Conservation (phyloP, 2,888 invertebrate species). For the Leistus spinibarbis region DNA sequence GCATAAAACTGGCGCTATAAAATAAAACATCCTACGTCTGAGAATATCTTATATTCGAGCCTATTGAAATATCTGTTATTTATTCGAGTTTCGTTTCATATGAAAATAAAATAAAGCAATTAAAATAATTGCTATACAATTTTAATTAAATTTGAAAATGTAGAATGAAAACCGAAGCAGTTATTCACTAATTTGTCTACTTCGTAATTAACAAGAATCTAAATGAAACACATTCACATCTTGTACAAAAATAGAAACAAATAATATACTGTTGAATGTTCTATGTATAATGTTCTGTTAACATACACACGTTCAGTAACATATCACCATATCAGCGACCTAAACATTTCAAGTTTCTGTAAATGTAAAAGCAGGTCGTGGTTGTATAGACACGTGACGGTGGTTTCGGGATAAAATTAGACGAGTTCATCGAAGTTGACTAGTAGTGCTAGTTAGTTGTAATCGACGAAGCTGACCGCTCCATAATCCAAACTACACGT, state of each 20-base stretch:
- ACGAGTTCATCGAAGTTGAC: constrained; percentile 9
- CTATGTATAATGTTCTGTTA: not conserved
- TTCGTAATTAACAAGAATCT: not conserved
- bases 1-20: no score
- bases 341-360: not conserved
- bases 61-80: no score
- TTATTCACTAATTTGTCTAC: not conserved
- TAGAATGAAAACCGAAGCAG: not conserved
- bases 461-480: constrained; percentile 19
- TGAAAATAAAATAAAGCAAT: not conserved
- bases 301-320: not conserved
- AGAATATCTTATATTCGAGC: no score
- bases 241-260: not conserved
- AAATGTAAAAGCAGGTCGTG: not conserved
- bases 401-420: constrained; percentile 23
- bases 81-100: no score
- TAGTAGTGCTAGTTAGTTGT: not conserved
- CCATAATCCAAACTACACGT: constrained; percentile 18
- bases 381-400: constrained; percentile 5
- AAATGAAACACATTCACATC: not conserved
- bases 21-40: no score
- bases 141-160: not conserved
- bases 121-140: not conserved
- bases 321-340: not conserved
- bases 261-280: not conserved